Base-by-base conservation (phyloP, 2,888 invertebrate genomes). In the Thalpophila matura region DNA sequence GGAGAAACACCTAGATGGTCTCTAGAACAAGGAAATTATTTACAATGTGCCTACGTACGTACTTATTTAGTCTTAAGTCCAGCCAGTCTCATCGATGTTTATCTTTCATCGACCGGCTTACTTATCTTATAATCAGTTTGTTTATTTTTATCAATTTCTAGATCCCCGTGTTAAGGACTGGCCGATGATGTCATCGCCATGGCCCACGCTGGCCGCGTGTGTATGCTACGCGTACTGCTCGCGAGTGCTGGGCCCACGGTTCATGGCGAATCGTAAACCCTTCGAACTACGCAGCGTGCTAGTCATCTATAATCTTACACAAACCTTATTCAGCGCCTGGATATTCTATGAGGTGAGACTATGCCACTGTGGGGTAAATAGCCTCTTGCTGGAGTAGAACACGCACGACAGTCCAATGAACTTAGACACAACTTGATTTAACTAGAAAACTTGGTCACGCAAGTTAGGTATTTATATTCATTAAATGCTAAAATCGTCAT, bases 221-320 rank as follows among this genome's bases (percentile, higher is more conserved):
- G 84, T 98, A 58, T 96, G 96, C 82, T 99, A 99, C 95, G 98
- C 98, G 74, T 97, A 97, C 89, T 97, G 97, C 87, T 97, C 98
- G 80, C 97, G 96, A 91, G 96, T 96, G 61, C 89, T 98, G 77
- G 99, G 98, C 65, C 99, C 99, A 50, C 95, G 96, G 82, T 90
- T 98, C 58, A 99, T 99, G 99, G 97, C 97, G 82, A 97, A 98
- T 89, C 96, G 98, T 73, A 98, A 98, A 93, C 98, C 99, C 40
- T 97, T 98, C 93, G 96, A 98, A 86, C 95, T 99, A 71, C 96
- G 98, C 81, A 96, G 96, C 80, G 89, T 97, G 60, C 96, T 99
- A 86, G 96, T 99, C 80, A 91, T 97, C 74, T 99, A 99, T 92
- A 99, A 99, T 94, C 95, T 98, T 76, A 96, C 97, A 85, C 99